These are phyloP conservation scores for Notiomystis cincta DNA, from an alignment of 2,113 vertebrate species.

Conservation along the genomic window DNA sequence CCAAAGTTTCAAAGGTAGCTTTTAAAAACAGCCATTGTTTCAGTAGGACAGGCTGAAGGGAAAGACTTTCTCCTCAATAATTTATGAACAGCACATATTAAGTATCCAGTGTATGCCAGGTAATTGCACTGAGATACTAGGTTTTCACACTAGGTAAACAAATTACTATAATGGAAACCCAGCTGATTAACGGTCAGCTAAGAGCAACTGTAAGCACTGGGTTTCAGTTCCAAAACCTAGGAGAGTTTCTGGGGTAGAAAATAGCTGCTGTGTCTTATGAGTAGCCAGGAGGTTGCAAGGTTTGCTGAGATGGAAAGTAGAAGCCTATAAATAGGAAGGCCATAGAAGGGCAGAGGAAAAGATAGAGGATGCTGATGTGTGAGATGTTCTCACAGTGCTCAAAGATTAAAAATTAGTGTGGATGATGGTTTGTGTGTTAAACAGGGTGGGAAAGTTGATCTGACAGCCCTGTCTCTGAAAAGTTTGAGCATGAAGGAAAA, in stretches of 20 bases:
- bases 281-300: background rate
- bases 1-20: background rate
- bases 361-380: background rate
- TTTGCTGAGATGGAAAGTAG: background rate
- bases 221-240: background rate
- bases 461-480: background rate
- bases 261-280: background rate
- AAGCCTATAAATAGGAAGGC: background rate
- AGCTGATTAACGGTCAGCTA: constrained; percentile 1
- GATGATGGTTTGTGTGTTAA: background rate
- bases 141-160: constrained; percentile 60
- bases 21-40: background rate
- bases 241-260: background rate
- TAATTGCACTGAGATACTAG: constrained; percentile 43
- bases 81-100: constrained; percentile 15
- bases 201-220: background rate
- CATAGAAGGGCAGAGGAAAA: background rate
- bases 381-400: background rate
- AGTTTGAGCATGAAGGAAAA: background rate
- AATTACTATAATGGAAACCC: constrained; percentile 43
- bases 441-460: background rate
- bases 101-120: background rate
- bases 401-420: background rate
- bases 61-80: constrained; percentile 27
- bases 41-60: background rate